Percentiles rank a stretch among this genome's conserved stretches.
Conservation (phyloP, 53 echinoderm and acorn worm species). For the Antedon mediterranea region DNA sequence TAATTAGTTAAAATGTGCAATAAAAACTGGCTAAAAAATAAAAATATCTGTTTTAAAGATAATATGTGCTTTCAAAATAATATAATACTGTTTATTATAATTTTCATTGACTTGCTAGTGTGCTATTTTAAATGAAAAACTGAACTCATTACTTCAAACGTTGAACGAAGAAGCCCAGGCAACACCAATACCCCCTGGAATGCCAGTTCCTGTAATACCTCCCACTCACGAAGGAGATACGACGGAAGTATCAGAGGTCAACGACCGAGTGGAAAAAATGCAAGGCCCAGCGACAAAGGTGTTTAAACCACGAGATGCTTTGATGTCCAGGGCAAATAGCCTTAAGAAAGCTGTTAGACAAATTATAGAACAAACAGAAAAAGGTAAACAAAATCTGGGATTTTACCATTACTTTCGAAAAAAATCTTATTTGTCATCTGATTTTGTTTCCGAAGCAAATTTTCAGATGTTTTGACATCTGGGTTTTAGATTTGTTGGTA, state of each 20-base stretch:
- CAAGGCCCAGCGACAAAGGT: conserved; percentile 62
- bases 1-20: too few species aligned
- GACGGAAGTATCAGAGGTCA: conserved; percentile 9
- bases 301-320: conserved; percentile 84
- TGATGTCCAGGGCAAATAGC: conserved; percentile 91
- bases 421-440: too few species aligned
- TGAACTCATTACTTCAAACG: conserved; percentile 74
- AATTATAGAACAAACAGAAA: conserved; percentile 95
- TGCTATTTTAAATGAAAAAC: conserved; percentile 64
- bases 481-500: too few species aligned
- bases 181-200: conserved; percentile 50
- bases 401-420: too few species aligned
- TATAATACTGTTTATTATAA: too few species aligned
- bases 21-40: too few species aligned
- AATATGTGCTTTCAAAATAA: too few species aligned
- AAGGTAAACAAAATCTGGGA: too few species aligned
- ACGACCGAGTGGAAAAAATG: conserved; percentile 64
- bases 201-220: conserved; percentile 11
- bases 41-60: too few species aligned
- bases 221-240: conserved; percentile 10
- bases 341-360: conserved; percentile 90
- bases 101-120: conserved; percentile 20
- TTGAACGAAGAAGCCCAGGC: conserved; percentile 72
- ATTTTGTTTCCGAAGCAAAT: too few species aligned
- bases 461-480: too few species aligned